Conservation (phyloP, 2,888 invertebrate species). For the Lepidochrysops patricia region DNA sequence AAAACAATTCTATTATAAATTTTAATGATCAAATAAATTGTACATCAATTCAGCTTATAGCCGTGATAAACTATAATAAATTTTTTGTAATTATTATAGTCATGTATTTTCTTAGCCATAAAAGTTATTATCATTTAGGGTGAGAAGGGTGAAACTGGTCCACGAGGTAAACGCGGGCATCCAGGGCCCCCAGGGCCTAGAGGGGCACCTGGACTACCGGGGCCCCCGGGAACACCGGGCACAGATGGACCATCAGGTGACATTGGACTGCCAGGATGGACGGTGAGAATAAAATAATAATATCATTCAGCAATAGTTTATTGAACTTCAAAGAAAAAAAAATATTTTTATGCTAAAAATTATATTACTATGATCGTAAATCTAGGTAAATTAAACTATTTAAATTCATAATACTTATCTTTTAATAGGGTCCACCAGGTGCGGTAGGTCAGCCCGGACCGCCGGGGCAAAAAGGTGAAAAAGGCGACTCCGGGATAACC, state of each 20-base stretch:
- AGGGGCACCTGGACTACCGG: slow-evolving; percentile 82
- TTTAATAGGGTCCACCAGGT: slow-evolving; percentile 80
- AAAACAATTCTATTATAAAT: too few relatives aligned
- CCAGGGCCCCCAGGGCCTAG: slow-evolving; percentile 86
- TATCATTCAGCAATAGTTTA: background rate
- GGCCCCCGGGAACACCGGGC: slow-evolving; percentile 81
- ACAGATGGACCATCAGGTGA: slow-evolving; percentile 82
- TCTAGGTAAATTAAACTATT: background rate
- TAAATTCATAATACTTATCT: slow-evolving; percentile 10
- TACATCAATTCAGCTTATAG: too few relatives aligned
- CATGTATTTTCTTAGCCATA: background rate
- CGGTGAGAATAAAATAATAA: slow-evolving; percentile 58
- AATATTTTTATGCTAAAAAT: too few relatives aligned
- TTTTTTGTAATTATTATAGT: background rate
- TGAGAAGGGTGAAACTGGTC: slow-evolving; percentile 62
- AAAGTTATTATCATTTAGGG: slow-evolving; percentile 36
- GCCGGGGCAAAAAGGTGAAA: slow-evolving; percentile 78
- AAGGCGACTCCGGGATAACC: slow-evolving; percentile 77
- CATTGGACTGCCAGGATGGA: slow-evolving; percentile 87
- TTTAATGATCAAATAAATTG: too few relatives aligned
- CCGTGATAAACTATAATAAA: background rate
- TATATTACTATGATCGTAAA: too few relatives aligned
- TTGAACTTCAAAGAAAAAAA: too few relatives aligned
- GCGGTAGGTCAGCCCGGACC: slow-evolving; percentile 78
- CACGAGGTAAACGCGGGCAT: slow-evolving; percentile 77